These are phyloP conservation scores for Hormiphora californensis DNA, from an alignment of 37 sponge, comb jelly and placozoan species.

Conservation along the genomic window DNA sequence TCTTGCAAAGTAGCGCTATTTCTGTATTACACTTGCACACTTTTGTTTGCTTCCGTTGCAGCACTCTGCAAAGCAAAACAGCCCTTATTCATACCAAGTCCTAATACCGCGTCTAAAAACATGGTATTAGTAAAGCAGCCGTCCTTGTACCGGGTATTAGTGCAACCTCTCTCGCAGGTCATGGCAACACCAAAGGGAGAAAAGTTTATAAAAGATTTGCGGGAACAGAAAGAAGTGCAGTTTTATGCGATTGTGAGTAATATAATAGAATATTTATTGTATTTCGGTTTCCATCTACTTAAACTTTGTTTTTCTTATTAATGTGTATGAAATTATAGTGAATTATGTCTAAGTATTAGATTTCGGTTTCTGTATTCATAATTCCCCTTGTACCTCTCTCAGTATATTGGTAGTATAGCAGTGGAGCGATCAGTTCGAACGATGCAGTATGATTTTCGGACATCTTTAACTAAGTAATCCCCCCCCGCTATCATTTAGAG, in stretches of 20 bases:
- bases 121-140: too few species aligned
- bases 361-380: not conserved
- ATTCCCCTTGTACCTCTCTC: not conserved
- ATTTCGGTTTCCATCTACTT: not conserved
- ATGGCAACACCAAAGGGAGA: constrained; percentile 22
- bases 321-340: not conserved
- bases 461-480: constrained; percentile 21
- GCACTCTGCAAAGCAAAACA: too few species aligned
- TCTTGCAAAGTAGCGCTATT: too few species aligned
- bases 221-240: not conserved
- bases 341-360: not conserved
- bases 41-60: too few species aligned
- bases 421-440: constrained; percentile 37
- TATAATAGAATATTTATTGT: not conserved
- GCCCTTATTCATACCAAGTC: too few species aligned
- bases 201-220: not conserved
- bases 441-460: constrained; percentile 24
- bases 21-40: too few species aligned
- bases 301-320: not conserved
- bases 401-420: constrained; percentile 47
- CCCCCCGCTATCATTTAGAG: not conserved
- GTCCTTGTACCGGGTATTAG: too few species aligned
- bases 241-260: constrained; percentile 25
- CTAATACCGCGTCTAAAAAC: too few species aligned
- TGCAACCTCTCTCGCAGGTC: too few species aligned